phyloP scores from a whole-genome alignment of 2,797 vertebrate genomes.

The Channallabes apus region DNA sequence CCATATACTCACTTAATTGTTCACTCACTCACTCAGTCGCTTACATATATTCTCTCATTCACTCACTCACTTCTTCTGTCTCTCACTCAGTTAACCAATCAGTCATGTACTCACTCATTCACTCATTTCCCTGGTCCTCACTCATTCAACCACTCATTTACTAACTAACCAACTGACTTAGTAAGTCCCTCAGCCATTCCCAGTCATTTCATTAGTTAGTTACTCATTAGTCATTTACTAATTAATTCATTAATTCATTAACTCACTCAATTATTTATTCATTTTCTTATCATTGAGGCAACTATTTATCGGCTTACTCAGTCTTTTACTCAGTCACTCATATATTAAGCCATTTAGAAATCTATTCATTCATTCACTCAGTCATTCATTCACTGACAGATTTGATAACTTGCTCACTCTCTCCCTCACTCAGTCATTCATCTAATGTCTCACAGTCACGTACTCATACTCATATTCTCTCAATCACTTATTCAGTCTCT shows the following conservation, averaged over 20 bases:
- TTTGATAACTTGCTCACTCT: no score
- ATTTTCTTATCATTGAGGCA: not conserved
- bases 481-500: not conserved
- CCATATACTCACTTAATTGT: not conserved
- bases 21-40: not conserved
- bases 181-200: accelerated
- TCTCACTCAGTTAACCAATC: not conserved
- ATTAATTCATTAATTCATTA: not conserved
- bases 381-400: not conserved
- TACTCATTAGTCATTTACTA: not conserved
- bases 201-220: not conserved
- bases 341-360: not conserved
- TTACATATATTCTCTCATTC: no score
- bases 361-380: not conserved
- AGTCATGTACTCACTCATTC: not conserved
- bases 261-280: not conserved
- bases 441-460: not conserved
- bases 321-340: not conserved
- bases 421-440: not conserved
- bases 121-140: no score
- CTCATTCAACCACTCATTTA: not conserved
- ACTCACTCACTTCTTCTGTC: not conserved
- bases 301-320: not conserved
- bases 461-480: not conserved
- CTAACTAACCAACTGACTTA: no score